Percentiles rank a stretch among this genome's conserved stretches.
Conservation (phyloP, 1,140 invertebrate species). For the Tribolium castaneum region DNA sequence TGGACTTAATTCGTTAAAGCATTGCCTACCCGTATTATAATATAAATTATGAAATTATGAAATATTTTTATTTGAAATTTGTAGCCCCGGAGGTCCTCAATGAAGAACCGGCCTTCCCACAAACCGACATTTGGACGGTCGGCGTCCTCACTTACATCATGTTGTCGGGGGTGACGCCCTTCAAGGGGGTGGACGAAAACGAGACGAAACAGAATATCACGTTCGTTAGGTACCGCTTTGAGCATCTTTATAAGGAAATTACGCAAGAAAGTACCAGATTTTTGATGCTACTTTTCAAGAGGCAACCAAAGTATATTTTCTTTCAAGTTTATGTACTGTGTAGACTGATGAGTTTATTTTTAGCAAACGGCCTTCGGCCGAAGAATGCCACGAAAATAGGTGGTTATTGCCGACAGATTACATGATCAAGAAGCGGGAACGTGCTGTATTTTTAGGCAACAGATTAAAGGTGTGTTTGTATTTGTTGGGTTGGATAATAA, state of each 20-base stretch:
- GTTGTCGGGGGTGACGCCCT: conserved; percentile 93
- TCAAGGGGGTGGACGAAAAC: conserved; percentile 82
- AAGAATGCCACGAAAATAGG: conserved; percentile 95
- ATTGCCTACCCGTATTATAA: no score
- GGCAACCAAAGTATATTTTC: conserved; percentile 82
- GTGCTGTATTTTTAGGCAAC: conserved; percentile 86
- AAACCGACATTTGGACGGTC: conserved; percentile 96
- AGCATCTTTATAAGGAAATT: conserved; percentile 93
- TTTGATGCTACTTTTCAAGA: conserved; percentile 94
- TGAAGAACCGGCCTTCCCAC: conserved; percentile 85
- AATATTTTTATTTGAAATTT: conserved; percentile 52
- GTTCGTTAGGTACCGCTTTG: conserved; percentile 94
- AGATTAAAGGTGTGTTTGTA: conserved; percentile 77
- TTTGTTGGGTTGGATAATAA: neutral
- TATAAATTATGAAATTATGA: no score
- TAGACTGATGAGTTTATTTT: conserved; percentile 55
- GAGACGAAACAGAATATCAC: conserved; percentile 93
- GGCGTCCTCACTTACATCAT: conserved; percentile 95
- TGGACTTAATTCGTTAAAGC: no score
- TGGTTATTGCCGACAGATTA: conserved; percentile 93
- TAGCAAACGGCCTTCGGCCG: conserved; percentile 91
- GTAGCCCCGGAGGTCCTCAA: conserved; percentile 92
- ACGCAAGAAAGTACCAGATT: conserved; percentile 95
- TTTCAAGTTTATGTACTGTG: conserved; percentile 5
- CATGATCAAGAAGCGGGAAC: conserved; percentile 92